Evolutionary conservation across 2,888 invertebrate species (phyloP).

Genomic region (Sipha maydis): DNA sequence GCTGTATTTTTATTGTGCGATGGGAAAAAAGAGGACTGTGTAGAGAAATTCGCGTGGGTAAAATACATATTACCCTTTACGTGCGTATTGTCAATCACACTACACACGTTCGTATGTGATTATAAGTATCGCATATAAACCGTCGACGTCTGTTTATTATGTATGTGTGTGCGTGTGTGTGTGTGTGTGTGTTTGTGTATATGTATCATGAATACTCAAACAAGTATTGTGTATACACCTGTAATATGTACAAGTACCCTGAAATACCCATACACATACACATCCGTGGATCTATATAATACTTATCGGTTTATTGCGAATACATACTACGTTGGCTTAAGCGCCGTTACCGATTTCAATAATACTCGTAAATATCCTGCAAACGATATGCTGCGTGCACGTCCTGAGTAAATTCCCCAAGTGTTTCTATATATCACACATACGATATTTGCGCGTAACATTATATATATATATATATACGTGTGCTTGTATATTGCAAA

Average conservation of each 20-base stretch:
- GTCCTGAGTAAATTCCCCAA: background rate
- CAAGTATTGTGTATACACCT: background rate
- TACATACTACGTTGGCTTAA: background rate
- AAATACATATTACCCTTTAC: background rate
- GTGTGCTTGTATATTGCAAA: background rate
- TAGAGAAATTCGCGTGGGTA: background rate
- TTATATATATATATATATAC: background rate
- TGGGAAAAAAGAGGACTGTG: slow-evolving; percentile 1
- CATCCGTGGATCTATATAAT: background rate
- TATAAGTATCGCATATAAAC: background rate
- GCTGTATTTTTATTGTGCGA: background rate
- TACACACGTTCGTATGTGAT: background rate
- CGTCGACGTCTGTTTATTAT: background rate
- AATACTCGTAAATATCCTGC: background rate
- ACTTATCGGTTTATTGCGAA: background rate
- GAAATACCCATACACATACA: background rate
- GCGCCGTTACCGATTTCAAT: background rate
- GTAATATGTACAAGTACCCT: background rate
- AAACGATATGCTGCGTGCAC: background rate
- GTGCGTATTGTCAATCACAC: background rate
- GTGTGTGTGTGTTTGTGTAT: background rate
- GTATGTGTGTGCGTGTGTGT: background rate
- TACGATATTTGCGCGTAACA: background rate
- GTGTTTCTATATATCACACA: background rate
- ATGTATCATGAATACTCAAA: background rate